A percentile compares a stretch with the other conserved stretches of the same genome.
Evolutionary conservation across 1,140 invertebrate species (phyloP).

Genomic region (Marisa cornuarietis): DNA sequence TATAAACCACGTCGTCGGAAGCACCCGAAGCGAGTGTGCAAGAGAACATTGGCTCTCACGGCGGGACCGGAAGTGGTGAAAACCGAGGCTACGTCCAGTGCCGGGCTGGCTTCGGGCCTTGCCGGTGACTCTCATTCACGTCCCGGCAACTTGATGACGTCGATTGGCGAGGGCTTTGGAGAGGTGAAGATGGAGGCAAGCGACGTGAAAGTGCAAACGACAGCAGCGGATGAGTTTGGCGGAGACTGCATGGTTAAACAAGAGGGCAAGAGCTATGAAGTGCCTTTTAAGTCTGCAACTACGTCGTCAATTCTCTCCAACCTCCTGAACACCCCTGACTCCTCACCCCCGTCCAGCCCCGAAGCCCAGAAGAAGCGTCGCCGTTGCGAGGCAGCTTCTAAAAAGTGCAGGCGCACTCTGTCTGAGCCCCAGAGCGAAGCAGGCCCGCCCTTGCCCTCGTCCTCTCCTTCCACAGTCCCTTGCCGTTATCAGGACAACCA

Average conservation of each 20-base stretch:
- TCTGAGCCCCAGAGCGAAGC: too few relatives aligned
- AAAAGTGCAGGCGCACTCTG: too few relatives aligned
- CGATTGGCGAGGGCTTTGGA: not conserved
- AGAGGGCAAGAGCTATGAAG: not conserved
- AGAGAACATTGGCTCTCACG: slow-evolving; percentile 5
- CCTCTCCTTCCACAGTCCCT: too few relatives aligned
- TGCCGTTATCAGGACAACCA: slow-evolving; percentile 8
- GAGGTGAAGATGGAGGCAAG: not conserved
- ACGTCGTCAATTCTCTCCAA: slow-evolving; percentile 28
- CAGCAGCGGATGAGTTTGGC: not conserved
- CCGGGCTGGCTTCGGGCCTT: not conserved
- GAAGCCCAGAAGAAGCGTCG: slow-evolving; percentile 16
- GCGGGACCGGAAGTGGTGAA: not conserved
- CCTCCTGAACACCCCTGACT: slow-evolving; percentile 43
- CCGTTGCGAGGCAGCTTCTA: too few relatives aligned
- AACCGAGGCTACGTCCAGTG: not conserved
- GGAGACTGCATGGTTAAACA: not conserved
- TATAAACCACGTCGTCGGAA: slow-evolving; percentile 76
- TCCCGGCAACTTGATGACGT: not conserved
- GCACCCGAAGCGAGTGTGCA: slow-evolving; percentile 40
- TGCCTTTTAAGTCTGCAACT: not conserved
- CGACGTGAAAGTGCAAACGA: not conserved
- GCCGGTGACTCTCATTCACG: not conserved
- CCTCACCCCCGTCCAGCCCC: slow-evolving; percentile 42
- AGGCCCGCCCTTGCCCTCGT: too few relatives aligned